Evolutionary conservation across 2,797 vertebrate genomes (phyloP).

Genomic region (Sebastes kiyomatsui): DNA sequence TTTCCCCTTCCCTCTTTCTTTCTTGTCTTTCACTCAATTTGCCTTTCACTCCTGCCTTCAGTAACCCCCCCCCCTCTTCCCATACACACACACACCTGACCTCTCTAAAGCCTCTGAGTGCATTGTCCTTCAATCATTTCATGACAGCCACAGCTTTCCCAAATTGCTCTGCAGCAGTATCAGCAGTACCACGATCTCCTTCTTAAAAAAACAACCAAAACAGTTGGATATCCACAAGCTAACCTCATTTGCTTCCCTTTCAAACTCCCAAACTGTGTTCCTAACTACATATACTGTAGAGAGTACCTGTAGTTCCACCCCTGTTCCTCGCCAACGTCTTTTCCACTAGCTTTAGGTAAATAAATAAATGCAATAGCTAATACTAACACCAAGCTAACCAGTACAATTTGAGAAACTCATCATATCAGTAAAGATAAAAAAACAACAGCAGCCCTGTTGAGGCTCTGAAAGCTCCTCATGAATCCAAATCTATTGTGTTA

Average conservation of each 20-base stretch:
- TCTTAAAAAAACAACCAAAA: background rate
- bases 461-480: background rate
- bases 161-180: conserved; percentile 18
- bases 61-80: background rate
- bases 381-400: background rate
- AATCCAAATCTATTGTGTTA: background rate
- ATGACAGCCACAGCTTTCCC: background rate
- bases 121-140: conserved; percentile 47
- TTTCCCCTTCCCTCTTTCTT: conserved; percentile 31
- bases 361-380: background rate
- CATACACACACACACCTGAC: background rate
- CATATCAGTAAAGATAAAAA: background rate
- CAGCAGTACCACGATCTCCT: background rate
- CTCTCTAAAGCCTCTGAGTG: conserved; percentile 29
- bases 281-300: background rate
- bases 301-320: background rate
- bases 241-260: background rate
- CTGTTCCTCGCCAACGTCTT: background rate
- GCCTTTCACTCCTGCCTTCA: conserved; percentile 34
- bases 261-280: background rate
- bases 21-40: conserved; percentile 48
- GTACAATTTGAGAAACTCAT: background rate
- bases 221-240: background rate
- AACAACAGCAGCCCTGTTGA: background rate
- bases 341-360: background rate